Base-by-base conservation (phyloP, 2,888 invertebrate genomes). In the Lutraria lutraria region DNA sequence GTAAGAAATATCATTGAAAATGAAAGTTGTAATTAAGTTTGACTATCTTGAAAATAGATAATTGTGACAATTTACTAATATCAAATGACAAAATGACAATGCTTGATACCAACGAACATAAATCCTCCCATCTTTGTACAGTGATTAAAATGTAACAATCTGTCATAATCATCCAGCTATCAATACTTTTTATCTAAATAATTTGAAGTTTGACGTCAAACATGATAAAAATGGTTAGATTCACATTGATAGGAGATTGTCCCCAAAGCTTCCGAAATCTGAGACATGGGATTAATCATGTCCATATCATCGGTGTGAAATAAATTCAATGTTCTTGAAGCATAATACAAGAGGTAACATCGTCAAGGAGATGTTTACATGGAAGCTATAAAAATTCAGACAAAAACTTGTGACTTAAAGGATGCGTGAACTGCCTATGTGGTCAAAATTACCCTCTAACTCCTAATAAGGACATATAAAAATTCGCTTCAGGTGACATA, bases 161-260 rank as follows among this genome's bases (percentile, higher is more conserved):
- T 83, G 83, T 63, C 83, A 83, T 34, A 63, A 83, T 63, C 8
- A 72, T 25, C 52, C 52, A 72, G 52, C 53, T 84, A 83, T 83
- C 43, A 25, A 84, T 52, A 72, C 10, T 53, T 56, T 84, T 68
- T 84, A 84, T 84, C 83, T 84, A 53, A 52, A 84, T 43, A 25
- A 84, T 52, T 72, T 43, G n/a, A 72, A 13, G 83, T 63, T 72
- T 84, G 83, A 84, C 83, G 83, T 84, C 83, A 84, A 72, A 31
- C 34, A 63, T 72, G 83, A 84, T 84, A 84, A 84, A 68, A 52
- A 52, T 84, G 52, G 31, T 76, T 76, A 76, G 34, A 76, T 76
- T 76, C 76, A 31, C 52, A 68, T 43, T 83, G 83, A 31, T 63
- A 34, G 34, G 76, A 76, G 76, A 76, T 31, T 76, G 76, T 76